phyloP scores from a whole-genome alignment of 1,140 invertebrate species.

The Cotesia vestalis region DNA sequence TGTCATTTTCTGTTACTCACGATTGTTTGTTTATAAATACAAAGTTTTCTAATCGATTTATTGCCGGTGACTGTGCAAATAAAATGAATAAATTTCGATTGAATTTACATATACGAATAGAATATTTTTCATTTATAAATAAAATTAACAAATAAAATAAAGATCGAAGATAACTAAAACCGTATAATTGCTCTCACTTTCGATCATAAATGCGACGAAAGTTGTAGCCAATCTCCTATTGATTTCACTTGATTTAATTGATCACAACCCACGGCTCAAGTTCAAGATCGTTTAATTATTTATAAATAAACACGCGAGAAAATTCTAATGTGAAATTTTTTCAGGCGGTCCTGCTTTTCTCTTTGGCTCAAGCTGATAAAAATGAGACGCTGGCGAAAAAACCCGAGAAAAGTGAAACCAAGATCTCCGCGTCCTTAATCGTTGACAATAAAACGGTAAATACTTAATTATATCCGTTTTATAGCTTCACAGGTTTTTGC shows the following conservation, averaged over 20 bases:
- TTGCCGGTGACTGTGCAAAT: no score
- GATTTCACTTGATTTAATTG: constrained; percentile 38
- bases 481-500: no score
- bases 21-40: no score
- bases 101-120: no score
- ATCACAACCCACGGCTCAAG: constrained; percentile 11
- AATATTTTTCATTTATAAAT: no score
- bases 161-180: no score
- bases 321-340: constrained; percentile 13
- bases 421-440: constrained; percentile 62
- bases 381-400: constrained; percentile 34
- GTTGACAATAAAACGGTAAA: constrained; percentile 60
- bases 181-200: constrained; percentile 30
- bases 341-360: constrained; percentile 34
- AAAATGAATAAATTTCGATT: no score
- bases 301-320: constrained; percentile 8
- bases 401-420: constrained; percentile 42
- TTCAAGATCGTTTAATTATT: not conserved
- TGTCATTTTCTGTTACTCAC: no score
- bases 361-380: constrained; percentile 29
- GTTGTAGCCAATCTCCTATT: constrained; percentile 9
- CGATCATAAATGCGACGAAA: constrained; percentile 38
- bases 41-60: no score
- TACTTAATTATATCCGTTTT: no score
- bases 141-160: no score